These are phyloP conservation scores for Anolis sagrei DNA, from an alignment of 2,113 vertebrate species.

Conservation along the genomic window DNA sequence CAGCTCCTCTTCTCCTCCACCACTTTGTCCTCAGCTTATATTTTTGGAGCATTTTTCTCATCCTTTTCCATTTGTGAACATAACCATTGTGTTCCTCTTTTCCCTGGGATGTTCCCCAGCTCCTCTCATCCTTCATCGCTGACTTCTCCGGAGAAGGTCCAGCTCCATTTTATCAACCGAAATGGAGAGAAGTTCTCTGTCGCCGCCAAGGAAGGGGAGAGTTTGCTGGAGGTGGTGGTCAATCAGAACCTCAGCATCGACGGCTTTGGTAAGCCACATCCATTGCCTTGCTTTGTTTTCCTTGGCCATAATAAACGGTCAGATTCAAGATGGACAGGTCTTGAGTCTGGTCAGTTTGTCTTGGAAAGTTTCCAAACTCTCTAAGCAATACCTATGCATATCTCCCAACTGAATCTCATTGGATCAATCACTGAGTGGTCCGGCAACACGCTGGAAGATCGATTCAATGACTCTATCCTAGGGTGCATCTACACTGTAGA, in stretches of 20 bases:
- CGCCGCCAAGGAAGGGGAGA: slow-evolving; percentile 77
- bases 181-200: slow-evolving; percentile 70
- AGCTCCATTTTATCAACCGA: slow-evolving; percentile 77
- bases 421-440: too few species aligned
- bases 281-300: too few species aligned
- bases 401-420: too few species aligned
- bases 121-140: slow-evolving; percentile 11
- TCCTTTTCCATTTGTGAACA: too few species aligned
- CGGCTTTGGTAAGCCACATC: slow-evolving; percentile 75
- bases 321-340: not conserved
- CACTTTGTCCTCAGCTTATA: too few species aligned
- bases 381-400: too few species aligned
- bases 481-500: too few species aligned
- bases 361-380: not conserved
- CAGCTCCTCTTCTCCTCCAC: too few species aligned
- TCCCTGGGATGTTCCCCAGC: not conserved
- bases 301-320: not conserved
- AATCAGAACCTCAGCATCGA: slow-evolving; percentile 79
- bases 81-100: not conserved
- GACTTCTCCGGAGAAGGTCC: slow-evolving; percentile 67
- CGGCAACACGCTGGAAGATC: too few species aligned
- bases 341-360: not conserved
- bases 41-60: too few species aligned
- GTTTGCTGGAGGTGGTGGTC: slow-evolving; percentile 77
- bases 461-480: too few species aligned